phyloP scores from a whole-genome alignment of 37 sponge, comb jelly and placozoan species.

The Cliona cf. orientalis region DNA sequence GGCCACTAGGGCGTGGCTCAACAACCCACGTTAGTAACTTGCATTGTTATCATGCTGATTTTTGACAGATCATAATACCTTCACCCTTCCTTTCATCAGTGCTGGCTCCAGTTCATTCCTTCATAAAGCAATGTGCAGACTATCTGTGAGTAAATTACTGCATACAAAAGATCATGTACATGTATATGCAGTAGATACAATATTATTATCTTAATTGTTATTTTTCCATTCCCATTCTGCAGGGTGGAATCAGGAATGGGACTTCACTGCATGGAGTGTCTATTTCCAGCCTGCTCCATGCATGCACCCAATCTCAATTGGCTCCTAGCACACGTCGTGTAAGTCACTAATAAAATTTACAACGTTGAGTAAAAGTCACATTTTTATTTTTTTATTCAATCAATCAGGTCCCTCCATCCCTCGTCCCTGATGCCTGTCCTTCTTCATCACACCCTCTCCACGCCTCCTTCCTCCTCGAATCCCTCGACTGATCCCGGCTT shows the following conservation, averaged over 20 bases:
- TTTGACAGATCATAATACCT: not conserved
- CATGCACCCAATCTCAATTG: conserved; percentile 27
- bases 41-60: not conserved
- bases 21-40: conserved; percentile 16
- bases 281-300: conserved; percentile 4
- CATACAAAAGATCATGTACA: not conserved
- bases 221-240: not conserved
- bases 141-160: conserved; percentile 2
- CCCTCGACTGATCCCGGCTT: not conserved
- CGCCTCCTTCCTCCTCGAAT: not conserved
- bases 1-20: conserved; percentile 4
- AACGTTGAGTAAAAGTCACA: not conserved
- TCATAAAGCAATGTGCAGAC: conserved; percentile 3
- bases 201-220: not conserved
- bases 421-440: not conserved
- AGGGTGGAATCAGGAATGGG: not conserved
- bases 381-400: too few species aligned
- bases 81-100: conserved; percentile 6
- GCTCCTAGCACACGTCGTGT: conserved; percentile 38
- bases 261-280: conserved; percentile 16
- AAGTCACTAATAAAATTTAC: too few species aligned
- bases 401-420: conserved; percentile 34
- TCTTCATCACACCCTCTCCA: conserved; percentile 22
- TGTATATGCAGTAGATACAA: not conserved
- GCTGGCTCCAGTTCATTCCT: not conserved